Evolutionary conservation across 2,797 vertebrate genomes (phyloP).

Genomic region (Mus minutoides): DNA sequence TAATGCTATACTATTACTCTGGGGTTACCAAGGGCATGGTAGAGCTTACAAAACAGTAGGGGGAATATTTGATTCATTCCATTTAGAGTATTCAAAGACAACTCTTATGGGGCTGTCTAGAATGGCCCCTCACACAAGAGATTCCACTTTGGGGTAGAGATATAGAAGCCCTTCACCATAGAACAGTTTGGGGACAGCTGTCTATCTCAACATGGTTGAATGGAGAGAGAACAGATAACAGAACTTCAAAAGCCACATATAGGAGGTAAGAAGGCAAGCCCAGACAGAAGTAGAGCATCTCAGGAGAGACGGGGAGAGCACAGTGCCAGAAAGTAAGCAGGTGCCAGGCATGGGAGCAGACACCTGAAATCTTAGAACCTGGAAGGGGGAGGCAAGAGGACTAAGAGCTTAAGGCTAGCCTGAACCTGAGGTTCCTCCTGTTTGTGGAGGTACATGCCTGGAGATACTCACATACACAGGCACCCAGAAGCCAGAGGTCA

Average conservation of each 20-base stretch:
- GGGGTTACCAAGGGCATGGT: neutral
- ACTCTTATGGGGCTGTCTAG: neutral
- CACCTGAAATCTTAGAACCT: neutral
- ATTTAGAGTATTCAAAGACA: conserved; percentile 6
- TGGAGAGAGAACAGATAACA: neutral
- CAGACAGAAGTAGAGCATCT: conserved; percentile 49
- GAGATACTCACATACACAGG: no score
- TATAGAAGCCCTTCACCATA: neutral
- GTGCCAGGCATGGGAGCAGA: neutral
- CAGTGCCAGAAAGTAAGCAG: neutral
- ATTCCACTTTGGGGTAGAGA: neutral
- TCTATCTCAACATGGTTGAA: neutral
- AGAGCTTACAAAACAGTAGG: conserved; percentile 14
- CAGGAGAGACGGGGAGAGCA: conserved; percentile 2
- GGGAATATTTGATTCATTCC: conserved; percentile 24
- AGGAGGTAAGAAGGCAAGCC: conserved; percentile 24
- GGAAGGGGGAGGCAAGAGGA: neutral
- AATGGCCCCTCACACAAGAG: neutral
- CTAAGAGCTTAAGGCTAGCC: neutral
- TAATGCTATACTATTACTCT: conserved; percentile 13
- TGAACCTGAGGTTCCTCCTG: neutral
- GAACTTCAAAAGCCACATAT: neutral
- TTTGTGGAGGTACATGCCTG: neutral
- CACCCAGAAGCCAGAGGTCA: neutral
- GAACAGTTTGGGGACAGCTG: neutral